Conservation (phyloP, 1,140 invertebrate genomes). For the Chrysoperla carnea region DNA sequence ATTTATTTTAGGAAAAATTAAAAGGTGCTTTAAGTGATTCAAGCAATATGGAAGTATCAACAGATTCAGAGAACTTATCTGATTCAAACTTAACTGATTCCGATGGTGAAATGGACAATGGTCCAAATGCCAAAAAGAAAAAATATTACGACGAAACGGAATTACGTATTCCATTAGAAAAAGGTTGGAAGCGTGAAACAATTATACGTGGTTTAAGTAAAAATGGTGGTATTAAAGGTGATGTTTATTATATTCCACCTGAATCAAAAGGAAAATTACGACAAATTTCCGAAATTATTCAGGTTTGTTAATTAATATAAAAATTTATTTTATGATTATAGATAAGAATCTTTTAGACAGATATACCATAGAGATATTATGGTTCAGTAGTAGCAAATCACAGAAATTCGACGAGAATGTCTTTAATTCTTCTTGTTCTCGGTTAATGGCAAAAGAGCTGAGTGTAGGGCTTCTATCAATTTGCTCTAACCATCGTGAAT, state of each 20-base stretch:
- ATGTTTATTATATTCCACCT: slow-evolving; percentile 79
- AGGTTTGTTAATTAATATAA: too few species aligned
- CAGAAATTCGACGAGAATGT: too few species aligned
- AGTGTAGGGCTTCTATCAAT: too few species aligned
- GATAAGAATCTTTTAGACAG: too few species aligned
- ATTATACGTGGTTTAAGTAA: slow-evolving; percentile 68
- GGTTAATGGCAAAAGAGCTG: too few species aligned
- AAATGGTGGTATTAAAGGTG: slow-evolving; percentile 61
- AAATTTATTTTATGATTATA: too few species aligned
- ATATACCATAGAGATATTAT: too few species aligned
- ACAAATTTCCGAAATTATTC: slow-evolving; percentile 52
- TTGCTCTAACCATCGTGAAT: too few species aligned
- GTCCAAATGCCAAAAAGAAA: slow-evolving; percentile 23
- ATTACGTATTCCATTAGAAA: slow-evolving; percentile 51
- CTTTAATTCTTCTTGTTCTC: too few species aligned
- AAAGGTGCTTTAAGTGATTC: slow-evolving; percentile 27
- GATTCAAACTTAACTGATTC: slow-evolving; percentile 28
- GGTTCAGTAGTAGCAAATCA: not conserved
- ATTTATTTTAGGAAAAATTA: slow-evolving; percentile 25
- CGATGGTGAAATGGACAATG: slow-evolving; percentile 17
- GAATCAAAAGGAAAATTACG: slow-evolving; percentile 59
- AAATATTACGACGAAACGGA: slow-evolving; percentile 36
- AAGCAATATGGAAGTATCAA: slow-evolving; percentile 28
- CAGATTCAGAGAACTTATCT: slow-evolving; percentile 31
- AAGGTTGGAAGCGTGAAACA: slow-evolving; percentile 82